A percentile compares a stretch with the other conserved stretches of the same genome.
Conservation (phyloP, 1,140 invertebrate genomes). For the Drosophila kurseongensis region DNA sequence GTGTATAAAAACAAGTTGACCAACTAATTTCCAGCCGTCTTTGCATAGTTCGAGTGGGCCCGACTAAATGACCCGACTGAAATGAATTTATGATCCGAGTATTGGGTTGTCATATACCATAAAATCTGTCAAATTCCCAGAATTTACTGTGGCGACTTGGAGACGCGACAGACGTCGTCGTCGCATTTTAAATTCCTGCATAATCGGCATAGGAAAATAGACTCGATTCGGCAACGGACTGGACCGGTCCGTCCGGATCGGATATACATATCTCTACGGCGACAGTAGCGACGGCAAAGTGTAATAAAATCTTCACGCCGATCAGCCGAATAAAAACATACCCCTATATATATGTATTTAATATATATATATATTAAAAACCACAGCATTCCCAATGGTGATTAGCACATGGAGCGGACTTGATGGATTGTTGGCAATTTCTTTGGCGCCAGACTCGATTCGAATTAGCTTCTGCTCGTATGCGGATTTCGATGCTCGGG, state of each 20-base stretch:
- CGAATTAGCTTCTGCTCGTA: conserved; percentile 41
- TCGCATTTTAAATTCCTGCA: conserved; percentile 71
- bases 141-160: conserved; percentile 76
- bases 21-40: neutral
- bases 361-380: conserved; percentile 26
- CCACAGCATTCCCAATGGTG: conserved; percentile 20
- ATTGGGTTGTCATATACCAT: conserved; percentile 35
- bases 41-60: conserved; percentile 18
- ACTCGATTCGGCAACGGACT: conserved; percentile 51
- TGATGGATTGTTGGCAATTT: conserved; percentile 79
- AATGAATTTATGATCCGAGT: conserved; percentile 50
- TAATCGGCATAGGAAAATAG: conserved; percentile 69
- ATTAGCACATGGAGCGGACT: conserved; percentile 52
- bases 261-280: conserved; percentile 3
- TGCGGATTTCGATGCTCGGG: conserved; percentile 56
- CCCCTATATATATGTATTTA: conserved; percentile 46
- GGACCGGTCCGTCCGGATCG: conserved; percentile 55
- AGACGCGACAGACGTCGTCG: conserved; percentile 44
- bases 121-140: conserved; percentile 67
- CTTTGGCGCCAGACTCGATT: conserved; percentile 70
- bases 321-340: conserved; percentile 17
- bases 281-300: conserved; percentile 62
- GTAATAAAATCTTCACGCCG: conserved; percentile 76
- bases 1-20: neutral
- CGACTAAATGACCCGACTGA: conserved; percentile 4